Evolutionary conservation across 2,888 invertebrate species (phyloP).

Genomic region (Apeira syringaria): DNA sequence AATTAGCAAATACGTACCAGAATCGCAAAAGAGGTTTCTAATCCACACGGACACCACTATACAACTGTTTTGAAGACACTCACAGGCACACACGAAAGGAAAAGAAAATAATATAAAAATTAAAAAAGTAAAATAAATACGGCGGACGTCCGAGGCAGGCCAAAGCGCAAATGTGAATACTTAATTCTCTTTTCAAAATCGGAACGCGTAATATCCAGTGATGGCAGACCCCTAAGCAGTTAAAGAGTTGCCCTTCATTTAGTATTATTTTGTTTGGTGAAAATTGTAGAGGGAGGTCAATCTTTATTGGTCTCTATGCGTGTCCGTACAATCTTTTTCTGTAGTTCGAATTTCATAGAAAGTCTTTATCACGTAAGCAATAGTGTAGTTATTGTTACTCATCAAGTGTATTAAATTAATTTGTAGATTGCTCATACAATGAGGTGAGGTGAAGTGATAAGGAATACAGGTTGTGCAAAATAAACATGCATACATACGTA

Average conservation of each 20-base stretch:
- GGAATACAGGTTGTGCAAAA: conserved; percentile 58
- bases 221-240: conserved; percentile 36
- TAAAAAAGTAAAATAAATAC: conserved; percentile 48
- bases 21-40: not conserved
- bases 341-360: not conserved
- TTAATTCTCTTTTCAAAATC: conserved; percentile 71
- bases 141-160: conserved; percentile 47
- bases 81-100: conserved; percentile 9
- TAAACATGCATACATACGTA: too few species aligned
- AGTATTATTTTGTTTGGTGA: conserved; percentile 14
- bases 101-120: conserved; percentile 22
- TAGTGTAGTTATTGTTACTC: conserved; percentile 18
- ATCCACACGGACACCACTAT: conserved; percentile 12
- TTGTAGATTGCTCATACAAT: conserved; percentile 62
- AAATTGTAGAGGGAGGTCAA: conserved; percentile 10
- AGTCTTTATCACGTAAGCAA: conserved; percentile 1
- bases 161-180: conserved; percentile 68
- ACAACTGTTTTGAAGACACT: conserved; percentile 13
- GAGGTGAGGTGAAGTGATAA: conserved; percentile 70
- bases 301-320: conserved; percentile 13
- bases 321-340: conserved; percentile 1
- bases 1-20: conserved; percentile 18
- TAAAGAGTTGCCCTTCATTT: conserved; percentile 3
- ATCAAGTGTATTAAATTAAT: conserved; percentile 25
- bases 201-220: conserved; percentile 49